phyloP scores from a whole-genome alignment of 2,888 invertebrate species.

The Pseudanteris insignis region DNA sequence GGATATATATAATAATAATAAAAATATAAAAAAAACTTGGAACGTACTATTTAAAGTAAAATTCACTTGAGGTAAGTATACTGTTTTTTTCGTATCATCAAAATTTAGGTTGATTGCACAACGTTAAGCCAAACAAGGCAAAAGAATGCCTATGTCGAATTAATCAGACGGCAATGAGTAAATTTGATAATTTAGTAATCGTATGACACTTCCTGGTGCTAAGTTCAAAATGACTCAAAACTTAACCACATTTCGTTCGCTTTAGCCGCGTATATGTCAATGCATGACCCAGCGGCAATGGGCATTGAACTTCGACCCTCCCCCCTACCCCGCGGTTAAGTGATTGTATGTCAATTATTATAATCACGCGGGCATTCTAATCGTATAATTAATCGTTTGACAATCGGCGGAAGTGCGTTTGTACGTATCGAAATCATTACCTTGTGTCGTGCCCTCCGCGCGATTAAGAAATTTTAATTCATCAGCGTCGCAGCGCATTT shows the following conservation, averaged over 20 bases:
- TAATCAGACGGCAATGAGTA: too few species aligned
- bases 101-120: too few species aligned
- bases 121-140: too few species aligned
- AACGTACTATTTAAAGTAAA: too few species aligned
- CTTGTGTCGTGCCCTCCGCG: slow-evolving; percentile 42
- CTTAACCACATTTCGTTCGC: neutral
- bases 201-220: too few species aligned
- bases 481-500: slow-evolving; percentile 29
- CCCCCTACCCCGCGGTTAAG: slow-evolving; percentile 51
- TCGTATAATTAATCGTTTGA: slow-evolving; percentile 58
- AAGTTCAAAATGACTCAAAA: too few species aligned
- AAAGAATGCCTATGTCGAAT: too few species aligned
- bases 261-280: slow-evolving; percentile 48
- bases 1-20: too few species aligned
- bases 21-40: too few species aligned
- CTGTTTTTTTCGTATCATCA: neutral
- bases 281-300: slow-evolving; percentile 49
- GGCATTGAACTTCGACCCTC: slow-evolving; percentile 57
- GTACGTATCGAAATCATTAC: slow-evolving; percentile 33
- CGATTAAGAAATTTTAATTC: slow-evolving; percentile 47
- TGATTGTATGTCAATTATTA: slow-evolving; percentile 63
- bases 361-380: slow-evolving; percentile 55
- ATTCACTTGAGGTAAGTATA: too few species aligned
- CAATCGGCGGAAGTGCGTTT: slow-evolving; percentile 60
- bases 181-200: too few species aligned